Conservation (phyloP, 2,888 invertebrate genomes). For the Myopa testacea region DNA sequence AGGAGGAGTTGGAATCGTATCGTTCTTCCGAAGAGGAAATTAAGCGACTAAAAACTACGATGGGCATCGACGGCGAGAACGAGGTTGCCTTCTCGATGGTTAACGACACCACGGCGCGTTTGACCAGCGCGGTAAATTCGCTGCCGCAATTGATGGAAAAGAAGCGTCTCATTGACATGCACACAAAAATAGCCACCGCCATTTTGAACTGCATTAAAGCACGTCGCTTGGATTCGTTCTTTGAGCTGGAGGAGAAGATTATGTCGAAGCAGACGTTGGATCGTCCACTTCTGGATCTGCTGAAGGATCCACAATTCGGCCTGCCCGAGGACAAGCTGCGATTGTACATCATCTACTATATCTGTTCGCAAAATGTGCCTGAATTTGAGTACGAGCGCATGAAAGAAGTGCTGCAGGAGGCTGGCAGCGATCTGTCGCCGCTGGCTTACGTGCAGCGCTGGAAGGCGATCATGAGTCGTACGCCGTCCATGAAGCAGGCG, state of each 20-base stretch:
- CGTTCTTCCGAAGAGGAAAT: constrained; percentile 94
- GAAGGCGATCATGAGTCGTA: constrained; percentile 72
- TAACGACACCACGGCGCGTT: constrained; percentile 90
- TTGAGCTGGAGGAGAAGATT: constrained; percentile 98
- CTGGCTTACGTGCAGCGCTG: constrained; percentile 92
- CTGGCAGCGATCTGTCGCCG: constrained; percentile 88
- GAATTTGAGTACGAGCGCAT: constrained; percentile 88
- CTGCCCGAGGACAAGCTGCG: constrained; percentile 92
- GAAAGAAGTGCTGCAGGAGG: constrained; percentile 80
- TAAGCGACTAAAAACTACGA: constrained; percentile 90
- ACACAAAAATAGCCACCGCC: constrained; percentile 97
- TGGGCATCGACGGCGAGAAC: constrained; percentile 92
- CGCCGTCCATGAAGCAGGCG: constrained; percentile 70
- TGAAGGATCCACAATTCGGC: constrained; percentile 88
- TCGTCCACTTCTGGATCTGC: constrained; percentile 87
- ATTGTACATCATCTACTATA: constrained; percentile 91
- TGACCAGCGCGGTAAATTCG: constrained; percentile 95
- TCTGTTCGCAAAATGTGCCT: constrained; percentile 83
- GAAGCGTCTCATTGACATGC: constrained; percentile 98
- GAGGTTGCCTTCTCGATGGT: constrained; percentile 89
- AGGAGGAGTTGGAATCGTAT: constrained; percentile 97
- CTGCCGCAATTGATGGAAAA: constrained; percentile 96
- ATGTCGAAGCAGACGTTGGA: constrained; percentile 89
- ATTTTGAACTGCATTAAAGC: constrained; percentile 88
- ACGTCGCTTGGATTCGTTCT: constrained; percentile 93